Percentiles rank a stretch among this genome's conserved stretches.
Evolutionary conservation across 2,113 vertebrate species (phyloP).

Genomic region (Hemicordylus capensis): DNA sequence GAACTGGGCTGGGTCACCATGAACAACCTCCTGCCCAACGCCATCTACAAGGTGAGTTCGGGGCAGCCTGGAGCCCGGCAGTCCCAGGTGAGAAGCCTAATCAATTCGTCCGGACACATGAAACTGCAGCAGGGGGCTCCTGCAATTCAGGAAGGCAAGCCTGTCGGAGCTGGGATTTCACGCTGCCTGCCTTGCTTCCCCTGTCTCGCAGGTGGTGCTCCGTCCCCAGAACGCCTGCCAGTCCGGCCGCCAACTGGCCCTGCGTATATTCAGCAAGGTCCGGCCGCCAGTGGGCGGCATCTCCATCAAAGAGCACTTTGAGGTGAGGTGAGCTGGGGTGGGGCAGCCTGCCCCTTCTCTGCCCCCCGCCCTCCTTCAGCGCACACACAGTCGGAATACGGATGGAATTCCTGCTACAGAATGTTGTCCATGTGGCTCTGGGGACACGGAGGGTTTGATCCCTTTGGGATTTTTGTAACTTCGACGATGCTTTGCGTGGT

Average conservation of each 20-base stretch:
- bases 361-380: fast-evolving
- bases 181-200: not conserved
- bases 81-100: too few species aligned
- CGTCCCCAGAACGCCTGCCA: constrained; percentile 95
- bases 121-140: too few species aligned
- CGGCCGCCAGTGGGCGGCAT: constrained; percentile 97
- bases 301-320: constrained; percentile 98
- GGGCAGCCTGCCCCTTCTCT: not conserved
- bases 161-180: too few species aligned
- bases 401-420: too few species aligned
- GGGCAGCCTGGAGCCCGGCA: too few species aligned
- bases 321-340: constrained; percentile 76
- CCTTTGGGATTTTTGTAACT: too few species aligned
- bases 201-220: constrained; percentile 86
- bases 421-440: too few species aligned
- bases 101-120: too few species aligned
- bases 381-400: too few species aligned
- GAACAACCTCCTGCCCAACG: constrained; percentile 97
- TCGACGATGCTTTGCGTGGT: too few species aligned
- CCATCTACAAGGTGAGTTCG: constrained; percentile 90
- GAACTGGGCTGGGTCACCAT: constrained; percentile 98
- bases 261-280: constrained; percentile 98
- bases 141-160: too few species aligned
- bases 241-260: constrained; percentile 90
- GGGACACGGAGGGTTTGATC: too few species aligned